These are phyloP conservation scores for Pycnomerus fuliginosus DNA, from an alignment of 2,888 invertebrate species.

Conservation along the genomic window DNA sequence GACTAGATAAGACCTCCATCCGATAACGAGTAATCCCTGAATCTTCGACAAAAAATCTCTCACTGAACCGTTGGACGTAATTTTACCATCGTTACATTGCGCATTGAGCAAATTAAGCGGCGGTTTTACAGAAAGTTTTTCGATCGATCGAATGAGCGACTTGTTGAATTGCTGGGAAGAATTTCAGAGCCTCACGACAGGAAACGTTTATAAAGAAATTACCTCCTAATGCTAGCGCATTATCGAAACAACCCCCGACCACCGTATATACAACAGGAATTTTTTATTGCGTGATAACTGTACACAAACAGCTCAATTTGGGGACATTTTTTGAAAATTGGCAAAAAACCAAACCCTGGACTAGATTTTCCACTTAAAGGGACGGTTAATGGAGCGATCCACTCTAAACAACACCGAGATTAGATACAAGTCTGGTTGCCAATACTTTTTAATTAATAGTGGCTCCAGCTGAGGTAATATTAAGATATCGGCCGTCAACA, in stretches of 20 bases:
- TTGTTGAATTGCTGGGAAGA: too few species aligned
- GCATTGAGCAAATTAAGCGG: too few species aligned
- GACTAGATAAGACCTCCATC: not conserved
- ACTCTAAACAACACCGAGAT: constrained; percentile 8
- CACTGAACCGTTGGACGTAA: too few species aligned
- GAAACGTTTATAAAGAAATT: constrained; percentile 35
- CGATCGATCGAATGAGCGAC: too few species aligned
- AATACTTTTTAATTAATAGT: constrained; percentile 26
- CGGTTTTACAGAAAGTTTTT: too few species aligned
- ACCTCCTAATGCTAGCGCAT: constrained; percentile 35
- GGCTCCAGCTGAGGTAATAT: constrained; percentile 24
- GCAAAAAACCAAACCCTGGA: too few species aligned
- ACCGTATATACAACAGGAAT: constrained; percentile 5
- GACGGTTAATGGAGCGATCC: too few species aligned
- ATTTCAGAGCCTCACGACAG: too few species aligned
- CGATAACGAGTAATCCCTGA: too few species aligned
- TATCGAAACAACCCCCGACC: constrained; percentile 9
- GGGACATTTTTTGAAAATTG: too few species aligned
- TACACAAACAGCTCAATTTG: constrained; percentile 5
- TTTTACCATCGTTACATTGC: too few species aligned
- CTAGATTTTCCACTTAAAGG: too few species aligned
- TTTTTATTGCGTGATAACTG: constrained; percentile 13
- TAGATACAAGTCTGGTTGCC: constrained; percentile 22
- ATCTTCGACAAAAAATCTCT: not conserved
- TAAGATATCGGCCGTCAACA: constrained; percentile 21